Evolutionary conservation across 2,797 vertebrate genomes (phyloP).

Genomic region (Leptoclinus maculatus): DNA sequence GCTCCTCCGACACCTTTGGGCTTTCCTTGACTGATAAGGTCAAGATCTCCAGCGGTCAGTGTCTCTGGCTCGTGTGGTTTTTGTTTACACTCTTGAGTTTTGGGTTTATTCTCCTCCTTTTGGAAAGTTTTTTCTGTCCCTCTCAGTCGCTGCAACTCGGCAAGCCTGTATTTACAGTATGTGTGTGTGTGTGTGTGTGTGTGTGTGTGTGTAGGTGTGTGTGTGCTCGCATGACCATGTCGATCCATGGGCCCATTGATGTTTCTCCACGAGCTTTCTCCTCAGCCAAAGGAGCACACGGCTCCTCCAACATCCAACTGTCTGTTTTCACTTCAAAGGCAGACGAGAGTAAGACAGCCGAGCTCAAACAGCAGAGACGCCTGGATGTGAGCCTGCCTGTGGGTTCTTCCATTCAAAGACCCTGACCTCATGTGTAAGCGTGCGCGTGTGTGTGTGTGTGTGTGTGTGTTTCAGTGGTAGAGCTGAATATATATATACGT

Average conservation of each 20-base stretch:
- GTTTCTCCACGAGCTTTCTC: slow-evolving; percentile 59
- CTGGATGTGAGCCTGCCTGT: slow-evolving; percentile 55
- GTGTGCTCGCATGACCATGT: slow-evolving; percentile 45
- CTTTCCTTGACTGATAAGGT: slow-evolving; percentile 63
- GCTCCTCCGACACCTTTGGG: slow-evolving; percentile 45
- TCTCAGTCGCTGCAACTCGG: slow-evolving; percentile 24
- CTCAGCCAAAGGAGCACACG: slow-evolving; percentile 47
- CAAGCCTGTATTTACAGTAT: slow-evolving; percentile 30
- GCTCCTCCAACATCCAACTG: slow-evolving; percentile 64
- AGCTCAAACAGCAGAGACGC: slow-evolving; percentile 56
- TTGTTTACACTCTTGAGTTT: slow-evolving; percentile 59
- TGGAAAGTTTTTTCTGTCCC: slow-evolving; percentile 16
- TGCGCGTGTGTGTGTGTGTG: slow-evolving; percentile 4
- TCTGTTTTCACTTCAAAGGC: slow-evolving; percentile 73
- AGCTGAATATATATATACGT: slow-evolving; percentile 14
- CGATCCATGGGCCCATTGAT: slow-evolving; percentile 56
- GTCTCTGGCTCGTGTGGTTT: slow-evolving; percentile 50
- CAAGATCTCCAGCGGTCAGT: slow-evolving; percentile 47
- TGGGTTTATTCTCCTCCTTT: slow-evolving; percentile 37
- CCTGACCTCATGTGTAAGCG: not conserved
- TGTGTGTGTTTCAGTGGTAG: not conserved
- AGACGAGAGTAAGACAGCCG: slow-evolving; percentile 56
- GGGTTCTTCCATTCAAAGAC: slow-evolving; percentile 62
- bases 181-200: too few relatives aligned
- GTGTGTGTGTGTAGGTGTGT: not conserved